These are phyloP conservation scores for Rhegmatorhina hoffmannsi DNA, from an alignment of 2,113 vertebrate genomes.

Conservation along the genomic window DNA sequence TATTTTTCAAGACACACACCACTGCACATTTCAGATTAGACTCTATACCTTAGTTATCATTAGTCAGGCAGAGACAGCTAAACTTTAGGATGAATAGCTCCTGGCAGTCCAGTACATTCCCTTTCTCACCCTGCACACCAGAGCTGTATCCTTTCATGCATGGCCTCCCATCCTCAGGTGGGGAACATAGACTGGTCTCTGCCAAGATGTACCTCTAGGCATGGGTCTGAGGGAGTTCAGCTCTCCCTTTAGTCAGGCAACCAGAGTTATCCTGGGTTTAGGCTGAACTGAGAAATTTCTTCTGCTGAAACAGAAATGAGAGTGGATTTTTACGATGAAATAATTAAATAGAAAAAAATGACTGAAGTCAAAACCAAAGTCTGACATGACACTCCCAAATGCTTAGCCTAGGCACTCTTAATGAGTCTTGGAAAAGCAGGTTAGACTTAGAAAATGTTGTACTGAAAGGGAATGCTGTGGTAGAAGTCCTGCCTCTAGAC, in stretches of 20 bases:
- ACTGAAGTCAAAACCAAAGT: background rate
- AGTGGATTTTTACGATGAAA: background rate
- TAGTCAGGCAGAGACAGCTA: conserved; percentile 55
- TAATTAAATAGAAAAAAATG: background rate
- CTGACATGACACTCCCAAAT: background rate
- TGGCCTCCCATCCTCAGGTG: background rate
- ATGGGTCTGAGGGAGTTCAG: background rate
- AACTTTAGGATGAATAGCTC: conserved; percentile 29
- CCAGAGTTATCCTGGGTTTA: background rate
- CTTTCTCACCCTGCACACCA: background rate
- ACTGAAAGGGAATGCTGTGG: background rate
- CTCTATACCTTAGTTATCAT: conserved; percentile 40
- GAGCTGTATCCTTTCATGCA: background rate
- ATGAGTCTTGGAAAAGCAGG: background rate
- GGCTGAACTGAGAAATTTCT: background rate
- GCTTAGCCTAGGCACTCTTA: background rate
- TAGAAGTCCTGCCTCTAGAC: background rate
- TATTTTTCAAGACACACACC: conserved; percentile 52
- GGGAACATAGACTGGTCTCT: background rate
- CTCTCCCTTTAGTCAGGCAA: background rate
- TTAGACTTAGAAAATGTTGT: background rate
- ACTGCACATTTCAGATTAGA: conserved; percentile 51
- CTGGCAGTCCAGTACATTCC: background rate
- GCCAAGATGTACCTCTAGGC: background rate
- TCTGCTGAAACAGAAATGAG: background rate